Conservation (phyloP, 2,113 vertebrate species). For the Ramphastos sulfuratus region DNA sequence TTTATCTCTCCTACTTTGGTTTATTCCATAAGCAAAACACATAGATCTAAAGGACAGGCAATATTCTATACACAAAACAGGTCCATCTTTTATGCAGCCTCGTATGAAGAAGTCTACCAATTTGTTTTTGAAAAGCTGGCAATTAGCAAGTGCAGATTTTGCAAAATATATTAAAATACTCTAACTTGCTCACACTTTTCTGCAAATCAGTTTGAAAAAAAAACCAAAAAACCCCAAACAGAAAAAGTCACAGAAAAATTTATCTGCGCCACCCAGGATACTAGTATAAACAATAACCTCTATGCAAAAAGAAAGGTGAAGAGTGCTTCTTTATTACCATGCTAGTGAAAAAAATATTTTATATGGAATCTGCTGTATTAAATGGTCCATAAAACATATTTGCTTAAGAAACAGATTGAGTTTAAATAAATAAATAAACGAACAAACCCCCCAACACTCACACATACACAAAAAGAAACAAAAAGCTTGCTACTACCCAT, state of each 20-base stretch:
- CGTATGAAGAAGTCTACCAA: conserved; percentile 75
- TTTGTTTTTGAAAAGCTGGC: conserved; percentile 35
- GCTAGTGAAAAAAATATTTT: conserved; percentile 1
- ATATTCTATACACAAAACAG: conserved; percentile 92
- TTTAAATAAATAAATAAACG: background rate
- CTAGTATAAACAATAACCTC: conserved; percentile 17
- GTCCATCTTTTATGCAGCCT: conserved; percentile 92
- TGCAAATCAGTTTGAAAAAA: background rate
- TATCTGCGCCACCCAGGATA: background rate
- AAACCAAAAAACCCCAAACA: background rate
- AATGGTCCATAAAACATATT: conserved; percentile 16
- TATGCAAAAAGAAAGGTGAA: background rate
- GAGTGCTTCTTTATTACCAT: background rate
- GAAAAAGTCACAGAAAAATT: conserved; percentile 2
- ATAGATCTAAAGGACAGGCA: conserved; percentile 94
- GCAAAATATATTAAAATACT: background rate
- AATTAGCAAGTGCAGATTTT: conserved; percentile 10
- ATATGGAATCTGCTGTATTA: background rate
- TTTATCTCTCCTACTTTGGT: conserved; percentile 95
- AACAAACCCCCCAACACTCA: background rate
- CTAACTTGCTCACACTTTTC: background rate
- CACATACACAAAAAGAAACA: conserved; percentile 5
- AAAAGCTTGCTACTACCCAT: conserved; percentile 48
- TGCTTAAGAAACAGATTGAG: conserved; percentile 22
- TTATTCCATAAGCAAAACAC: conserved; percentile 95